Evolutionary conservation across 2,797 vertebrate species (phyloP).

Genomic region (Cheirogaleus major): DNA sequence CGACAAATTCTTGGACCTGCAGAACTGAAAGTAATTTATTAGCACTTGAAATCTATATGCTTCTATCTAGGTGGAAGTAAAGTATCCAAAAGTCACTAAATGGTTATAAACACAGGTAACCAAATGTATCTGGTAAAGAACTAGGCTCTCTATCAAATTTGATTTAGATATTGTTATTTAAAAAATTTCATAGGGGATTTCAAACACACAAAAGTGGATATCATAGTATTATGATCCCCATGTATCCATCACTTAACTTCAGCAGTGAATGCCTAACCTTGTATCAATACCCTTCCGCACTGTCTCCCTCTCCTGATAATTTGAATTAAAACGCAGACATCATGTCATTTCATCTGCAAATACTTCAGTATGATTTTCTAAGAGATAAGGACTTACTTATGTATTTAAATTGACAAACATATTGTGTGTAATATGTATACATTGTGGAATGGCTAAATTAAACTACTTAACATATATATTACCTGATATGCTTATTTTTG

Average conservation of each 20-base stretch:
- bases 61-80: background rate
- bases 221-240: background rate
- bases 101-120: background rate
- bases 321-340: background rate
- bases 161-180: background rate
- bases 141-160: background rate
- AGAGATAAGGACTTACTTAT: background rate
- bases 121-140: background rate
- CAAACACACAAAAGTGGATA: background rate
- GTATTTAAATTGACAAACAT: background rate
- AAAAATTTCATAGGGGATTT: background rate
- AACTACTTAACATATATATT: background rate
- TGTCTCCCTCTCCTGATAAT: background rate
- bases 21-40: background rate
- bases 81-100: background rate
- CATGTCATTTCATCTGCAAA: constrained; percentile 6
- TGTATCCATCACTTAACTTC: background rate
- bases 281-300: background rate
- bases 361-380: constrained; percentile 27
- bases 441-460: background rate
- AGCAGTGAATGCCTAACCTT: background rate
- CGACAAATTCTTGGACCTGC: background rate
- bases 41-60: background rate
- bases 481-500: background rate
- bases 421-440: background rate